Evolutionary conservation across 2,888 invertebrate species (phyloP), one percentile per base, ranked within the genome.

Genomic region (Dolomedes plantarius): DNA sequence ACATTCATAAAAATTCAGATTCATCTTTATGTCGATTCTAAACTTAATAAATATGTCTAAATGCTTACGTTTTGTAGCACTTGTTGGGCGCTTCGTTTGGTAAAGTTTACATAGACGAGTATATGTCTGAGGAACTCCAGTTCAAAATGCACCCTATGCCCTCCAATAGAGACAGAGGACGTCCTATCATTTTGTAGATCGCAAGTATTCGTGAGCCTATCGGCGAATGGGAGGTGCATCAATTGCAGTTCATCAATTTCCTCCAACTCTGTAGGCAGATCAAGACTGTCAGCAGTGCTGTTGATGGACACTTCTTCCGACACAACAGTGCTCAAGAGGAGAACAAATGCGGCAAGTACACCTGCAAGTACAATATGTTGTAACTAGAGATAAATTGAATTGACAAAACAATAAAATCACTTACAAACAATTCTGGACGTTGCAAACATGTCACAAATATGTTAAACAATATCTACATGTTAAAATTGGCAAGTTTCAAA

Each of bases 301-400:
- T 11, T 78, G 11, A 41, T 11, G 28, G 36, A 27, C 23, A 23
- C 31, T 79, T 64, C 71, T 64, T 46, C 32, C 9, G 79, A 13
- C 7, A 32, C 31, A 27, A 29, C 41, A n/a, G 79, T 32, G 36
- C 72, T 46, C 46, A 79, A 39, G 3, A 69, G 64, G 19, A 78
- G 56, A 39, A 78, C 29, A 62, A 79, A 69, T 72, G 65, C 36
- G 46, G 72, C 65, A 46, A 79, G 65, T 65, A 65, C 65, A 79
- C 79, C 79, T 79, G n/a, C 11, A 67, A 68, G n/a, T n/a, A n/a
- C n/a, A n/a, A n/a, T n/a, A n/a, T n/a, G n/a, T n/a, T n/a, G n/a
- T n/a, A n/a, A n/a, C n/a, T n/a, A n/a, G n/a, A n/a, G n/a, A n/a
- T n/a, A n/a, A n/a, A n/a, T n/a, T n/a, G n/a, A n/a, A n/a, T n/a